These are phyloP conservation scores for Tetranychus piercei DNA, from an alignment of 2,888 invertebrate species.

Conservation along the genomic window DNA sequence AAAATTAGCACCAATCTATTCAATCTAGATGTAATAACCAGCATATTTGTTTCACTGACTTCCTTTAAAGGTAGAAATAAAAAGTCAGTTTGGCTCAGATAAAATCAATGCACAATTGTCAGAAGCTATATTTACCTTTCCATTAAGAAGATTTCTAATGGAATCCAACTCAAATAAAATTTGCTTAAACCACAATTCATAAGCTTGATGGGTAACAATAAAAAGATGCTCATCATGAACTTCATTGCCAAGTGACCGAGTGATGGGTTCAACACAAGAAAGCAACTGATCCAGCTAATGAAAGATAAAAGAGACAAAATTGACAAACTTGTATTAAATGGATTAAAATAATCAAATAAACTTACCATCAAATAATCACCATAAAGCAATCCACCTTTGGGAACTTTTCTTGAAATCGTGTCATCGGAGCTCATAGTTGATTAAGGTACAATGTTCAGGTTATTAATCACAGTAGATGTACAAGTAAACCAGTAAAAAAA, in stretches of 20 bases:
- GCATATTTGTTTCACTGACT: constrained; percentile 71
- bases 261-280: constrained; percentile 36
- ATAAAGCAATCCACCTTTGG: constrained; percentile 53
- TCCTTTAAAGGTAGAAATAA: constrained; percentile 34
- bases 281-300: constrained; percentile 55
- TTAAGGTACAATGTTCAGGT: neutral
- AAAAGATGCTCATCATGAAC: constrained; percentile 95
- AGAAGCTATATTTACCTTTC: constrained; percentile 33
- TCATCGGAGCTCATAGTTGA: neutral
- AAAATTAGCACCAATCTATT: constrained; percentile 79
- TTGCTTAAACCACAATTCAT: constrained; percentile 99
- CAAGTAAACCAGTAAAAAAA: no score
- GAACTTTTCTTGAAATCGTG: constrained; percentile 11
- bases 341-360: neutral
- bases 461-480: no score
- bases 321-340: neutral
- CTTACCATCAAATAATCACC: constrained; percentile 58
- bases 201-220: constrained; percentile 93
- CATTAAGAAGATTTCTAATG: constrained; percentile 55
- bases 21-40: constrained; percentile 75
- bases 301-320: constrained; percentile 14
- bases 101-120: neutral
- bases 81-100: neutral
- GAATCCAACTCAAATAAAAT: constrained; percentile 92
- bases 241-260: constrained; percentile 33